phyloP scores from a whole-genome alignment of 92 coral and sea anemone species.

The Montipora capitata region DNA sequence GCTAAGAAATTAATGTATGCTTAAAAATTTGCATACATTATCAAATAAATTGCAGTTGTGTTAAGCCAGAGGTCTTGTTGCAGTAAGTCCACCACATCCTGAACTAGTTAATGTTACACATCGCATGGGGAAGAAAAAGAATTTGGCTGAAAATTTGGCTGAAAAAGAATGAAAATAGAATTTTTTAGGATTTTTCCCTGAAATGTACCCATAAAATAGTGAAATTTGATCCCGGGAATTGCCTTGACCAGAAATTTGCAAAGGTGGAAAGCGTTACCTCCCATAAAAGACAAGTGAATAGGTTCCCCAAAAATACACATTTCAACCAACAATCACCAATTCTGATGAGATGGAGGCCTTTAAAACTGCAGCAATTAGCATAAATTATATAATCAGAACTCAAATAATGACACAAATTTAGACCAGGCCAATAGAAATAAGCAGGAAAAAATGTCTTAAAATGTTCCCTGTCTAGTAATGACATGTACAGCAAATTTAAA shows the following conservation, averaged over 20 bases:
- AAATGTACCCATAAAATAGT: not conserved
- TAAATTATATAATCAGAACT: constrained; percentile 12
- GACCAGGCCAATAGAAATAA: not conserved
- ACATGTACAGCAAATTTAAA: not conserved
- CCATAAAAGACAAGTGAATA: not conserved
- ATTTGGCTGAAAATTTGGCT: not conserved
- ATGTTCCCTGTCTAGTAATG: constrained; percentile 21
- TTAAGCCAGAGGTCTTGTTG: too few relatives aligned
- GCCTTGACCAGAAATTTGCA: not conserved
- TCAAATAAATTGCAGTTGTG: too few relatives aligned
- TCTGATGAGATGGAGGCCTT: constrained; percentile 10
- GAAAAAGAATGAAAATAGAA: too few relatives aligned
- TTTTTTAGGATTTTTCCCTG: too few relatives aligned
- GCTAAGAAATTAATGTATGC: too few relatives aligned
- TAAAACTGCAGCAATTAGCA: not conserved
- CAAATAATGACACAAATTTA: not conserved
- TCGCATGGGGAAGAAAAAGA: too few relatives aligned
- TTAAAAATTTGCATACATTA: too few relatives aligned
- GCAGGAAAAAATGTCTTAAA: not conserved
- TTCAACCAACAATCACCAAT: constrained; percentile 10
- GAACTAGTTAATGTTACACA: too few relatives aligned
- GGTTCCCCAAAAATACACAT: constrained; percentile 10
- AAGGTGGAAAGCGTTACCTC: not conserved
- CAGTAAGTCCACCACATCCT: too few relatives aligned
- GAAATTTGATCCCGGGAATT: not conserved